These are phyloP conservation scores for Globodera rostochiensis DNA, from an alignment of 1,140 invertebrate genomes.

Conservation along the genomic window DNA sequence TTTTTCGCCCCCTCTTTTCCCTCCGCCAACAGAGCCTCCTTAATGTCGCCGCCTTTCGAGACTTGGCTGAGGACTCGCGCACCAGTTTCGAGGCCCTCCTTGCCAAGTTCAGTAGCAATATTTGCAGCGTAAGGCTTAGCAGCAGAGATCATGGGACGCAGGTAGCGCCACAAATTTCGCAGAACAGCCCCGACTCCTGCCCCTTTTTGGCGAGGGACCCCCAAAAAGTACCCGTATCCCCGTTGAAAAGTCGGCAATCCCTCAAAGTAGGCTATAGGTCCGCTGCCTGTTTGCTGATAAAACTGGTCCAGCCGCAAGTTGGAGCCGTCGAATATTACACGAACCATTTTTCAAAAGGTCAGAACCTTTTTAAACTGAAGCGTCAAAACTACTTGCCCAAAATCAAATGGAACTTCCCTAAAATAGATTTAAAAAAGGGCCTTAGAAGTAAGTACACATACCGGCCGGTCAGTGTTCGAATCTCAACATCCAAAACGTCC, in stretches of 20 bases:
- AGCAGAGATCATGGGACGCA: not conserved
- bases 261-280: not conserved
- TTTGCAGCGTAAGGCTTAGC: not conserved
- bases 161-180: conserved; percentile 11
- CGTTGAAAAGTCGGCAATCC: not conserved
- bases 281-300: conserved; percentile 9
- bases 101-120: not conserved
- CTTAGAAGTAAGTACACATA: too few species aligned
- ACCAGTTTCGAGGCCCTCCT: not conserved
- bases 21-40: not conserved
- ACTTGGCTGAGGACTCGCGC: not conserved
- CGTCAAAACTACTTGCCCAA: not conserved
- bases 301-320: not conserved
- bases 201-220: not conserved
- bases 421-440: not conserved
- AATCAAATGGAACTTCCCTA: not conserved
- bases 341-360: conserved; percentile 20
- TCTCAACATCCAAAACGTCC: too few species aligned
- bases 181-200: conserved; percentile 14
- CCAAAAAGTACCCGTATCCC: conserved; percentile 16
- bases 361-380: conserved; percentile 1
- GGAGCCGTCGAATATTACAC: conserved; percentile 32
- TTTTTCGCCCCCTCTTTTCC: conserved; percentile 10
- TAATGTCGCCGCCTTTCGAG: not conserved
- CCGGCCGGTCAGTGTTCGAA: too few species aligned